Base-by-base conservation (phyloP, 2,113 vertebrate species). In the Panurus biarmicus region DNA sequence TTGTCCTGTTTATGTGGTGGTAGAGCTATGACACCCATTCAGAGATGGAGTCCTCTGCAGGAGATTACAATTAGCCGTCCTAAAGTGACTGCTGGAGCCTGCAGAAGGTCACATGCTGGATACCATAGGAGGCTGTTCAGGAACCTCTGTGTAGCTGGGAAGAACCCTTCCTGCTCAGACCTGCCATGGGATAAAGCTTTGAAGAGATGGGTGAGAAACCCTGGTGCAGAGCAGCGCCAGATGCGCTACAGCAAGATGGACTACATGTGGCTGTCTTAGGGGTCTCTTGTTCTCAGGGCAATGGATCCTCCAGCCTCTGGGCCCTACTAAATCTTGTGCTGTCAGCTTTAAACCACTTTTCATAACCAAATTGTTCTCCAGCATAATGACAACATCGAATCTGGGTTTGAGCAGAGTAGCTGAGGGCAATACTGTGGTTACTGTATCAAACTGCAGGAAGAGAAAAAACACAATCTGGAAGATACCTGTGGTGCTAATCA, bases 201-300 rank as follows among this genome's bases (percentile, higher is more conserved):
- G 44, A 28, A 65, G 58, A 53, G 40, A 18, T 11, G 31, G 3
- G 31, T 14, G 31, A 40, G 53, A 75, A 85, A 11, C 10, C 31
- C 24, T 40, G 53, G 48, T 16, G 24, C 1, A 0, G 42, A 58
- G 42, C 64, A 70, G 64, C 0, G 0, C 23, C 44, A 58, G 38
- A 47, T n/a, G 18, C 12, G 25, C 50, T 11, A 8, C 0, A 61
- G 35, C 60, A 71, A 56, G 17, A 25, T 36, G 1, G 1, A 57
- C 15, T 76, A 75, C 19, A 44, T 40, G 3, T 0, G 0, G 31
- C 11, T 36, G 38, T 40, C 45, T 11, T 2, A 17, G 60, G 33
- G 44, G 14, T 54, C 62, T 75, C 5, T 5, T 26, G 38, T 47
- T 75, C 82, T 73, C 47, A 50, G 35, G 28, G 10, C 54, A 91